These are phyloP conservation scores for Fistularia tabacaria DNA, from an alignment of 2,797 vertebrate genomes.

Conservation along the genomic window DNA sequence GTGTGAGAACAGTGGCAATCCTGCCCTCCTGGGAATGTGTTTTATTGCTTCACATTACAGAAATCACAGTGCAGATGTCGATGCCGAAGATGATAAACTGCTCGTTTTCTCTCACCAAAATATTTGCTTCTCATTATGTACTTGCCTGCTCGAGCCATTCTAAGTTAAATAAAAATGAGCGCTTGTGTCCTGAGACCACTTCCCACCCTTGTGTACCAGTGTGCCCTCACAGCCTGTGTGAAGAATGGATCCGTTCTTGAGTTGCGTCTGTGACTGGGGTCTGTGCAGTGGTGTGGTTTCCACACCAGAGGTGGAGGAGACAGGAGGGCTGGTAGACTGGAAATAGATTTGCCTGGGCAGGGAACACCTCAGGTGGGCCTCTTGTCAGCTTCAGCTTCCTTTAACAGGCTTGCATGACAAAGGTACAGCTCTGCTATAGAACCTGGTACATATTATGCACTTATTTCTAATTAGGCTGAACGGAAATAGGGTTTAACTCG, in stretches of 20 bases:
- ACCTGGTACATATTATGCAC: slow-evolving; percentile 18
- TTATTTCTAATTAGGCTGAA: slow-evolving; percentile 19
- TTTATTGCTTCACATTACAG: neutral
- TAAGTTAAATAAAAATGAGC: slow-evolving; percentile 42
- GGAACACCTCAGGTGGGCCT: slow-evolving; percentile 60
- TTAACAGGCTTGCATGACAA: slow-evolving; percentile 32
- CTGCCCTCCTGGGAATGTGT: neutral
- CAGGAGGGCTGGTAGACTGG: slow-evolving; percentile 52
- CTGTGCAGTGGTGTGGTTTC: slow-evolving; percentile 60
- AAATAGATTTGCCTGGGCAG: slow-evolving; percentile 61
- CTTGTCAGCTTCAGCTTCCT: slow-evolving; percentile 45
- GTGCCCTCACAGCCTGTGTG: slow-evolving; percentile 53
- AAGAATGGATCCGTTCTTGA: slow-evolving; percentile 79
- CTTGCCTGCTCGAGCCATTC: slow-evolving; percentile 36
- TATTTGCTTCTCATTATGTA: slow-evolving; percentile 23
- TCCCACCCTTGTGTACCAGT: slow-evolving; percentile 46
- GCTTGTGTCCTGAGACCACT: slow-evolving; percentile 35
- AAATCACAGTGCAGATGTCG: slow-evolving; percentile 4
- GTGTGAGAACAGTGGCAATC: neutral
- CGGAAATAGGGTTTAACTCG: slow-evolving; percentile 23
- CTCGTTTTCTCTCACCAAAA: slow-evolving; percentile 23
- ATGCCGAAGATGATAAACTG: slow-evolving; percentile 18
- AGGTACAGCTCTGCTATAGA: slow-evolving; percentile 28
- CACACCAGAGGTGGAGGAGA: slow-evolving; percentile 54
- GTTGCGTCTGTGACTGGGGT: slow-evolving; percentile 58